Evolutionary conservation across 2,888 invertebrate genomes (phyloP), one percentile per base, ranked within the genome.

Genomic region (Schizotus pectinicornis): DNA sequence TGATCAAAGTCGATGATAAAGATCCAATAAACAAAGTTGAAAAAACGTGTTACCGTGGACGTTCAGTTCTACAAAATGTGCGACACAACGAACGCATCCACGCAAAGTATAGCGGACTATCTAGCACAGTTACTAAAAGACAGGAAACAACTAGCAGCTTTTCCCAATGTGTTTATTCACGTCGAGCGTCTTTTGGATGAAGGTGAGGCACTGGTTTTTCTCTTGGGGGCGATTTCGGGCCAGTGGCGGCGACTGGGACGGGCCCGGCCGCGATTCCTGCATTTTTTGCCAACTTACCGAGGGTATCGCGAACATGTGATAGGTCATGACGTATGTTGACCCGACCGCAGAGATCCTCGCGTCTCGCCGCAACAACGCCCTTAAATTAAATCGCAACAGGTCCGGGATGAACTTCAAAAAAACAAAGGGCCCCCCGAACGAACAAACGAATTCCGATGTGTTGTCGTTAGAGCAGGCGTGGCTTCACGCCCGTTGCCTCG

Each of bases 111-210:
- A 86, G 96, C 98, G 84, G 98, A 99, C 86, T 99, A 99, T 87
- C 88, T 99, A 87, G 97, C 98, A 81, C 98, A 99, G 86, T 89
- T 99, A 85, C 89, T 99, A 81, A 99, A 99, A 89, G 99, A 99
- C 89, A 95, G 98, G 87, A 98, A 98, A 87, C 98, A 98, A 87
- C 88, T 99, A 82, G 95, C 96, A 79, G 98, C 98, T 80, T 97
- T 99, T 86, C 98, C 98, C 74, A 98, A 97, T 88, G 95, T 98
- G 82, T 99, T 99, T 87, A 91, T 95, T 85, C 98, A 99, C 86
- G 91, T 98, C 82, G 98, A 99, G 84, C 90, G 98, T 82, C 91
- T 99, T 77, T 87, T 99, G 81, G 99, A 99, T 82, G 98, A 99
- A 92, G 98, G 98, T 99, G 88, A 85, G 84, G 77, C 32, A n/a